These are phyloP conservation scores for Gymnocephalus cernua DNA, from an alignment of 2,113 vertebrate genomes.

Conservation along the genomic window DNA sequence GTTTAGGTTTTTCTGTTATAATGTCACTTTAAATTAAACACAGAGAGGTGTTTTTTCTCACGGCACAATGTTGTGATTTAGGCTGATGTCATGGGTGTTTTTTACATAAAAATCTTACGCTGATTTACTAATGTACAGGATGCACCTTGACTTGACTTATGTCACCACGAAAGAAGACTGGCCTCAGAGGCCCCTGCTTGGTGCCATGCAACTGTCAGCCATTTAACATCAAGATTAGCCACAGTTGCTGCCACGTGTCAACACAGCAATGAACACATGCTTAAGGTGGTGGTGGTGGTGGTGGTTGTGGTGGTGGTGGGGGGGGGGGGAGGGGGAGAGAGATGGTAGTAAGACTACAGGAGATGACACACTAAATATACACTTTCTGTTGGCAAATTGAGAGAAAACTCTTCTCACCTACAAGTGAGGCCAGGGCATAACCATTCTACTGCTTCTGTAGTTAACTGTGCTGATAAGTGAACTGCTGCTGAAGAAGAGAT, in stretches of 20 bases:
- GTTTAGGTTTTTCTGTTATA: background rate
- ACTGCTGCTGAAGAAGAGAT: background rate
- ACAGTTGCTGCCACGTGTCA: constrained; percentile 80
- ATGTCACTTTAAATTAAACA: background rate
- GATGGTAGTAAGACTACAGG: background rate
- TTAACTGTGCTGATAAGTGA: background rate
- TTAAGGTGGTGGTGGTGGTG: constrained; percentile 40
- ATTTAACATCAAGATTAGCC: constrained; percentile 77
- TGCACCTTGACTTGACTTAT: background rate
- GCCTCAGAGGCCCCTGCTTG: constrained; percentile 1
- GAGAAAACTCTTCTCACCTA: constrained; percentile 2
- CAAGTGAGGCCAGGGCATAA: background rate
- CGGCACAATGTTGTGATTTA: background rate
- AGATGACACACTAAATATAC: constrained; percentile 30
- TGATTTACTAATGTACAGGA: constrained; percentile 6
- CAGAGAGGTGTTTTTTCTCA: background rate
- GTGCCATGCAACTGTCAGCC: constrained; percentile 72
- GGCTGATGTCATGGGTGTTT: background rate
- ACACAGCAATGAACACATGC: constrained; percentile 79
- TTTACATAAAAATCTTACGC: background rate
- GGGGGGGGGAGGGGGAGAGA: background rate
- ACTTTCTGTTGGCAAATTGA: constrained; percentile 19
- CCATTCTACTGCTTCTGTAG: background rate
- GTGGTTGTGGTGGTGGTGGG: too few species aligned
- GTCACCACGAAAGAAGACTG: background rate